phyloP scores from a whole-genome alignment of 2,888 invertebrate genomes.

The Ormyrus pomaceus region DNA sequence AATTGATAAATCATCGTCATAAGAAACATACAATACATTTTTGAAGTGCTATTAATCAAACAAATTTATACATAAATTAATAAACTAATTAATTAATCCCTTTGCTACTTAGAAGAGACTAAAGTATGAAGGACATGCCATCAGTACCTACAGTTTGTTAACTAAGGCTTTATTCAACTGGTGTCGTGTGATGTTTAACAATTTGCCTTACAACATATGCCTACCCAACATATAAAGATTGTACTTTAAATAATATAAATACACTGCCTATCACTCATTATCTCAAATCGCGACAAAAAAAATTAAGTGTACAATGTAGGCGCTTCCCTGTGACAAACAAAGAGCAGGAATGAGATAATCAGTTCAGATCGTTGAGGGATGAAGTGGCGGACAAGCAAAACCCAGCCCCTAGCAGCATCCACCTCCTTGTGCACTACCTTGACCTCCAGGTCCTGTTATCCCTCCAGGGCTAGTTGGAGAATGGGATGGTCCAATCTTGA shows the following conservation, averaged over 20 bases:
- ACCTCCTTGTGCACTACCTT: conserved; percentile 88
- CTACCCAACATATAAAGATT: conserved; percentile 54
- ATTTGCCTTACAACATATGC: conserved; percentile 62
- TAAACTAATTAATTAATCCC: conserved; percentile 45
- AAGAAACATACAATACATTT: conserved; percentile 29
- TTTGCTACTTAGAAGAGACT: conserved; percentile 37
- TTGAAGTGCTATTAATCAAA: conserved; percentile 26
- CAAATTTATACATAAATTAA: conserved; percentile 39
- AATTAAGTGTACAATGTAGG: conserved; percentile 48
- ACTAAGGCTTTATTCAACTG: conserved; percentile 64
- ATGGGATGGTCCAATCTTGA: conserved; percentile 99
- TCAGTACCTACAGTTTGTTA: conserved; percentile 60
- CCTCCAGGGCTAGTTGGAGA: conserved; percentile 89
- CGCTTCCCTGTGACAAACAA: conserved; percentile 52
- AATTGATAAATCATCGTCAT: conserved; percentile 32
- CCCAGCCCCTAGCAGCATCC: conserved; percentile 89
- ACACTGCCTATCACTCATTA: conserved; percentile 52
- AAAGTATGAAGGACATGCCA: conserved; percentile 22
- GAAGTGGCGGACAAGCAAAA: conserved; percentile 71
- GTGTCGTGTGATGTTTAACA: conserved; percentile 56
- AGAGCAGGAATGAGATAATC: conserved; percentile 59
- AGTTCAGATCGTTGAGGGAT: conserved; percentile 70
- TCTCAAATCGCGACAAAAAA: conserved; percentile 37
- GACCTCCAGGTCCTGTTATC: conserved; percentile 87
- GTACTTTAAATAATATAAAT: conserved; percentile 49